phyloP scores from a whole-genome alignment of 1,140 invertebrate species.

The Antheraea mylitta region DNA sequence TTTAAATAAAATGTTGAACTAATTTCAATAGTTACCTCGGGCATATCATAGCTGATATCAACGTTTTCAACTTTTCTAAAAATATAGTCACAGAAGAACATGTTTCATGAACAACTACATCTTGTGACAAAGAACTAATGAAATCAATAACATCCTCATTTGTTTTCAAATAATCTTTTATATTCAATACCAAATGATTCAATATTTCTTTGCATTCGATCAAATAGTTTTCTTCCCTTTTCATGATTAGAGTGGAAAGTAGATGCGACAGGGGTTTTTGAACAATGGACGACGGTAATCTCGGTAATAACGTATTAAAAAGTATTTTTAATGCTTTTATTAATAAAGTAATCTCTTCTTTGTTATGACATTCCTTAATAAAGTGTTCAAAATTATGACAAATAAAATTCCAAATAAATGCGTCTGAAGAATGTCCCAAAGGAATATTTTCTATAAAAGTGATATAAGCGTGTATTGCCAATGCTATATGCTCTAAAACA shows the following conservation, averaged over 20 bases:
- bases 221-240: slow-evolving; percentile 41
- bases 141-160: slow-evolving; percentile 51
- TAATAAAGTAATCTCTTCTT: slow-evolving; percentile 39
- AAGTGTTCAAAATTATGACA: slow-evolving; percentile 47
- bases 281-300: slow-evolving; percentile 33
- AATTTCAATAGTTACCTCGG: slow-evolving; percentile 41
- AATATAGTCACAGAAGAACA: slow-evolving; percentile 31
- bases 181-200: slow-evolving; percentile 41
- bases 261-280: slow-evolving; percentile 41
- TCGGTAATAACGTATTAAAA: slow-evolving; percentile 40
- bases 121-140: slow-evolving; percentile 34
- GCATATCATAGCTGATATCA: slow-evolving; percentile 33
- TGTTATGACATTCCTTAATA: slow-evolving; percentile 42
- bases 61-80: slow-evolving; percentile 39
- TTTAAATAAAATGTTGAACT: no score
- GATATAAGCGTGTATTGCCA: slow-evolving; percentile 52
- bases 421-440: slow-evolving; percentile 45
- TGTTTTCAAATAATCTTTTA: slow-evolving; percentile 44
- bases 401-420: slow-evolving; percentile 58
- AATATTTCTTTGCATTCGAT: slow-evolving; percentile 37
- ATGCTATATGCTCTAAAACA: slow-evolving; percentile 47
- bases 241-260: slow-evolving; percentile 46
- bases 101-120: slow-evolving; percentile 6
- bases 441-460: slow-evolving; percentile 54
- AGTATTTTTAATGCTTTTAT: slow-evolving; percentile 41